Base-by-base conservation (phyloP, 2,888 invertebrate species). In the Acanthosoma haemorrhoidale region DNA sequence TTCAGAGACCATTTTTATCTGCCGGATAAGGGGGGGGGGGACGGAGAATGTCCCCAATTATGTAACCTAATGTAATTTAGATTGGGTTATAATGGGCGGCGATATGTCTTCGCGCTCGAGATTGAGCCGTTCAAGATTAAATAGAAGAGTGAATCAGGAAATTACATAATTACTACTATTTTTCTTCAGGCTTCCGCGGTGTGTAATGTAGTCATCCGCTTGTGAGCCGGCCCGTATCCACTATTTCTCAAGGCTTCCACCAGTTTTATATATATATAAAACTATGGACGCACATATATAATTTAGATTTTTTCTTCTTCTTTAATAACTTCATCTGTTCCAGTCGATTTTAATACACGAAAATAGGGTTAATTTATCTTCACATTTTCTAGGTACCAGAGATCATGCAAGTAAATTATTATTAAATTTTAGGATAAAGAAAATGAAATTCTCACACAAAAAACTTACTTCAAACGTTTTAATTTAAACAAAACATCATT, bases 81-180 rank as follows among this genome's bases (percentile, higher is more conserved):
- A 59, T 59, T 59, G 34, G 59, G 34, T 34, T 59, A 32, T 59
- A 59, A 59, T 59, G 59, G 9, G 32, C 59, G 59, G 59, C 18
- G 59, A 59, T 59, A 34, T 15, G 32, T 59, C 59, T 59, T 34
- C 32, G 2, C 18, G 32, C 59, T 16, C 4, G 11, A 16, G 59
- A 59, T 59, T 59, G 59, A 59, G 59, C 18, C 59, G 59, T 59
- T 18, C 59, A n/a, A 34, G 31, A 59, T 59, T 32, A 59, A 59
- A 59, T 59, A 59, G 59, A 32, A 18, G 34, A 59, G 25, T 59
- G 59, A 59, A 59, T 59, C 59, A 59, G 59, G 34, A 59, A 59
- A 59, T 59, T 59, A 59, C 59, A 59, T 59, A 34, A 59, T 59
- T 31, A 59, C 59, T 59, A 34, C 59, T 2, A 59, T 59, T 59